Evolutionary conservation across 2,113 vertebrate genomes (phyloP), one percentile per base, ranked within the genome.

Genomic region (Acrocephalus arundinaceus): DNA sequence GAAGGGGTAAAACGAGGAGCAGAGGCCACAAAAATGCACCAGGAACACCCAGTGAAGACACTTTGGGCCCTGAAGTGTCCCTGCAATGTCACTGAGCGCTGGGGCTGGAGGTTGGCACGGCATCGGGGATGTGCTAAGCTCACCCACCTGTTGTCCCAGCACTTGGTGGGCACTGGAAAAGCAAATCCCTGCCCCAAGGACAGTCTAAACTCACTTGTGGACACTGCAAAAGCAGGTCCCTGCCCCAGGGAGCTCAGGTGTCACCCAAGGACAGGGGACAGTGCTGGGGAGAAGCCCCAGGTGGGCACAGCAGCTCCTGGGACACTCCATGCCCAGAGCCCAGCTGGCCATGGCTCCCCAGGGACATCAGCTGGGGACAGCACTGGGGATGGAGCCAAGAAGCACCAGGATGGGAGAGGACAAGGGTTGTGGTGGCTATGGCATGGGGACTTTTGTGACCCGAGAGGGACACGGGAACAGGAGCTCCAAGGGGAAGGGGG

Each of bases 401-500:
- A 22, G 31, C 17, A 4, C 28, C 0, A 1, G 54, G 18, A 27
- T 27, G 46, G 17, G 27, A 65, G 49, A 14, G 51, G 37, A 54
- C 2, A 3, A 54, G 9, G 43, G 31, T 4, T 4, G 55, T 10
- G 11, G 52, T 22, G 48, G 28, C 3, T 1, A 27, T 8, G n/a
- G 20, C 68, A 84, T 2, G 1, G 11, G 27, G 58, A 14, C 5
- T n/a, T 41, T 1, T 15, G 43, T 3, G 5, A 43, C 18, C 2
- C 0, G 1, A 65, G 35, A 79, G 41, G 33, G n/a, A 75, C n/a
- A 25, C 0, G 0, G 46, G 51, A 71, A n/a, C 4, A 5, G 61
- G 51, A 70, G 55, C 4, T 3, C 48, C 43, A 11, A 65, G 49
- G 37, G 15, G 45, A 31, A 15, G 39, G 37, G 46, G 4, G 5